Evolutionary conservation across 2,888 invertebrate species (phyloP).

Genomic region (Synanthedon vespiformis): DNA sequence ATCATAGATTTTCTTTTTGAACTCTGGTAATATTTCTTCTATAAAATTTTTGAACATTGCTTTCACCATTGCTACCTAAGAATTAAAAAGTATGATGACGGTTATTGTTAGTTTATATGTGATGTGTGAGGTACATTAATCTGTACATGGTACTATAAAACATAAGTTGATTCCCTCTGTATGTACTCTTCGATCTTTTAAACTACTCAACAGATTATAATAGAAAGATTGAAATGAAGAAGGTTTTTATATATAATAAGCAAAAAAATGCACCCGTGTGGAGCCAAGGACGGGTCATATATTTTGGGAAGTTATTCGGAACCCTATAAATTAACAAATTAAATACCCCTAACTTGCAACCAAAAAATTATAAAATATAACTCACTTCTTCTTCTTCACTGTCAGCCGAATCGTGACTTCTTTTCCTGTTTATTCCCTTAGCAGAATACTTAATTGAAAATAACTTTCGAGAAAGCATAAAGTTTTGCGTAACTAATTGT

Average conservation of each 20-base stretch:
- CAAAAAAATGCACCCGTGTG: too few species aligned
- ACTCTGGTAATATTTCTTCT: constrained; percentile 15
- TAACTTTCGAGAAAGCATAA: constrained; percentile 21
- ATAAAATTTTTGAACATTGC: constrained; percentile 24
- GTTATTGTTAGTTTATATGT: background rate
- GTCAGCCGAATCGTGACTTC: constrained; percentile 16
- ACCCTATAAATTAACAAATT: too few species aligned
- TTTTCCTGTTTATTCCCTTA: constrained; percentile 24
- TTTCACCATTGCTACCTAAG: constrained; percentile 33
- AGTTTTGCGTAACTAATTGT: constrained; percentile 15
- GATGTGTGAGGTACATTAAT: too few species aligned
- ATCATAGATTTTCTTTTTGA: constrained; percentile 16
- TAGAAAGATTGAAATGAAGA: too few species aligned
- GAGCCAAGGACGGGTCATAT: too few species aligned
- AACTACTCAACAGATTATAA: too few species aligned
- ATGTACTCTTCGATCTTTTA: too few species aligned
- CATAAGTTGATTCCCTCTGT: too few species aligned
- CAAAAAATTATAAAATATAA: background rate
- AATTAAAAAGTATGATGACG: constrained; percentile 5
- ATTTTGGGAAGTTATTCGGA: too few species aligned
- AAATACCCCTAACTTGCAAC: too few species aligned
- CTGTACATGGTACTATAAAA: too few species aligned
- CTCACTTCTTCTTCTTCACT: constrained; percentile 33
- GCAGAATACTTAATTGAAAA: constrained; percentile 31
- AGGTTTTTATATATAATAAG: too few species aligned